Evolutionary conservation across 1,140 invertebrate genomes (phyloP).

Genomic region (Cotesia chilonis): DNA sequence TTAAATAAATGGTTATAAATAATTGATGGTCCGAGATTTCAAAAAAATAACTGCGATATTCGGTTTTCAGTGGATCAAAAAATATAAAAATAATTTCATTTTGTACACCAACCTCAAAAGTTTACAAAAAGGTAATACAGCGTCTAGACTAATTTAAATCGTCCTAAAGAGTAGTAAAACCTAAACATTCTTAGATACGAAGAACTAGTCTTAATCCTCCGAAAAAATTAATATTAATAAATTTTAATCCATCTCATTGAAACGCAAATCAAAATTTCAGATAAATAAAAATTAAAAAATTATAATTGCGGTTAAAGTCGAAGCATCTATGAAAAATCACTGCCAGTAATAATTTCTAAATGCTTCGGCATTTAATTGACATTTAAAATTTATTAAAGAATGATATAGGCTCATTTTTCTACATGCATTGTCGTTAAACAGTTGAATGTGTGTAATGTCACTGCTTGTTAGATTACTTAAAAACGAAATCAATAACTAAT

Average conservation of each 20-base stretch:
- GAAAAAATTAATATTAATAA: not conserved
- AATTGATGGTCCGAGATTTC: too few relatives aligned
- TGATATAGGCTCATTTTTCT: slow-evolving; percentile 64
- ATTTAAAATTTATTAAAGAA: slow-evolving; percentile 38
- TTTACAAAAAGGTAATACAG: too few relatives aligned
- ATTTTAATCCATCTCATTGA: slow-evolving; percentile 33
- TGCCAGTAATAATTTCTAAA: slow-evolving; percentile 61
- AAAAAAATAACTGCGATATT: too few relatives aligned
- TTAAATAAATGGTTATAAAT: too few relatives aligned
- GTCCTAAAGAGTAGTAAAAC: too few relatives aligned
- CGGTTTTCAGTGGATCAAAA: too few relatives aligned
- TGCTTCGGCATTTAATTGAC: slow-evolving; percentile 63
- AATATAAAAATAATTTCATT: too few relatives aligned
- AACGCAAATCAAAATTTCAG: slow-evolving; percentile 57
- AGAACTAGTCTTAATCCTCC: slow-evolving; percentile 1
- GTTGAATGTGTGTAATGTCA: slow-evolving; percentile 45
- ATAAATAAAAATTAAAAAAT: slow-evolving; percentile 27
- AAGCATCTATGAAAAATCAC: slow-evolving; percentile 62
- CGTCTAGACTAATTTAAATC: too few relatives aligned
- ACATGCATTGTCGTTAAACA: slow-evolving; percentile 61
- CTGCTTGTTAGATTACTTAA: slow-evolving; percentile 35
- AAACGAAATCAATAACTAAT: not conserved
- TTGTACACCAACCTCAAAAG: too few relatives aligned
- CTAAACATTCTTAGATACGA: not conserved
- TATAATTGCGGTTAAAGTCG: slow-evolving; percentile 54